Evolutionary conservation across 1,140 invertebrate species (phyloP), one percentile per base, ranked within the genome.

Genomic region (Lepidurus packardi): DNA sequence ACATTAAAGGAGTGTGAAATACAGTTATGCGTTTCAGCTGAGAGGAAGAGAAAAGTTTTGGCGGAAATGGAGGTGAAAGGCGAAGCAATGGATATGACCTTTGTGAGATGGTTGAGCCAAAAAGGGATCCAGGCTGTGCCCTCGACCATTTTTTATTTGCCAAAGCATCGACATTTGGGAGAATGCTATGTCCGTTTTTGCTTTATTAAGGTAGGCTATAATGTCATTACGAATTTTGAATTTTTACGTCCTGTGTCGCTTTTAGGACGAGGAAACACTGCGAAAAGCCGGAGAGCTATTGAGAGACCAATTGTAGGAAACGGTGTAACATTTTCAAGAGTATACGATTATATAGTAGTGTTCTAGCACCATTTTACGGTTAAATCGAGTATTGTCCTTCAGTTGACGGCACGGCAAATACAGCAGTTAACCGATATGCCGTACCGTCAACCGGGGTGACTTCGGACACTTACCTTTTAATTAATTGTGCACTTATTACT

Each of bases 81-180:
- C 8, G 53, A 65, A 65, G 16, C 53, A 21, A 16, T 65, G 8
- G 53, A 65, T 21, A 65, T 65, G 53, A 65, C 16, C 53, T 65
- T 65, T 16, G 94, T 94, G 0, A 94, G 97, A 85, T 99, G 96
- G 93, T 65, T 65, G 53, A 65, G 53, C 53, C 16, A 65, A 21
- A 91, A 95, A 84, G 95, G 96, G 78, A 85, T 99, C 25, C 92
- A 96, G 82, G 92, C 93, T 43, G 98, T 99, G 82, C 98, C 98
- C 16, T 92, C 94, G 10, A 93, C 93, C 74, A 96, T 95, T 0
- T 99, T 99, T 86, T 99, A 98, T 84, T 91, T 90, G 73, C 86
- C 90, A 1, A 86, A 87, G 21, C 90, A 98, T 85, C 97, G 97
- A 84, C 84, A 89, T 79, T 85, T 97, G 8, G 95, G 90, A 7